A percentile compares a stretch with the other conserved stretches of the same genome.
These are phyloP conservation scores for Gopherus flavomarginatus DNA, from an alignment of 2,113 vertebrate species.

Conservation along the genomic window DNA sequence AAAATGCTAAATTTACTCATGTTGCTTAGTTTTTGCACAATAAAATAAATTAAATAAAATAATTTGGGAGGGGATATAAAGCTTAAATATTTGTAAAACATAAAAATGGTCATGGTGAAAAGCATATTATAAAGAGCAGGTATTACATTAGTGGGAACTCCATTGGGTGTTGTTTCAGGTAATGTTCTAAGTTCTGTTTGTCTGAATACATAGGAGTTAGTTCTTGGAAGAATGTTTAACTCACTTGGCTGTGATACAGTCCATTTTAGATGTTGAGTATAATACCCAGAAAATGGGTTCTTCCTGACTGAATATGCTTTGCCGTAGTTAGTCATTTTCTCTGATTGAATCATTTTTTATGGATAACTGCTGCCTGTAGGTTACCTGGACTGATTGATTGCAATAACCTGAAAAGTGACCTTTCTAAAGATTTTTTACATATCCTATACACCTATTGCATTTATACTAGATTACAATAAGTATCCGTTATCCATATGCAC, in stretches of 20 bases:
- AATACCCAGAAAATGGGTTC: not conserved
- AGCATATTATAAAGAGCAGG: not conserved
- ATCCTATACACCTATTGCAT: not conserved
- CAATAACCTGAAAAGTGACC: not conserved
- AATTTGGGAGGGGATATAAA: not conserved
- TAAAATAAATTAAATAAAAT: not conserved
- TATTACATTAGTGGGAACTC: not conserved
- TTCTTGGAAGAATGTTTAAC: not conserved
- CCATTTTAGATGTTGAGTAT: not conserved
- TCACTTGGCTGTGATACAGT: not conserved
- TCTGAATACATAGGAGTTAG: not conserved
- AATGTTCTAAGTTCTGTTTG: not conserved
- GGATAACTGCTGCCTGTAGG: not conserved
- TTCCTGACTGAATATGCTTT: not conserved
- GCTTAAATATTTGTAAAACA: not conserved
- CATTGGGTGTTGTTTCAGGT: not conserved
- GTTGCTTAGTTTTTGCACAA: rapidly evolving
- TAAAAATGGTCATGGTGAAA: not conserved
- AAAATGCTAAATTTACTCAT: not conserved
- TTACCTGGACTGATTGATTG: not conserved
- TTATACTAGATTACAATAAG: not conserved
- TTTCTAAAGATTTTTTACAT: not conserved
- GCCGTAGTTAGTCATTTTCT: not conserved
- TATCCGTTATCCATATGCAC: not conserved
- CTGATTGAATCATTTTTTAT: not conserved